Percentiles rank a stretch among this genome's conserved stretches.
Conservation (phyloP, 2,797 vertebrate species). For the Danio choprae region DNA sequence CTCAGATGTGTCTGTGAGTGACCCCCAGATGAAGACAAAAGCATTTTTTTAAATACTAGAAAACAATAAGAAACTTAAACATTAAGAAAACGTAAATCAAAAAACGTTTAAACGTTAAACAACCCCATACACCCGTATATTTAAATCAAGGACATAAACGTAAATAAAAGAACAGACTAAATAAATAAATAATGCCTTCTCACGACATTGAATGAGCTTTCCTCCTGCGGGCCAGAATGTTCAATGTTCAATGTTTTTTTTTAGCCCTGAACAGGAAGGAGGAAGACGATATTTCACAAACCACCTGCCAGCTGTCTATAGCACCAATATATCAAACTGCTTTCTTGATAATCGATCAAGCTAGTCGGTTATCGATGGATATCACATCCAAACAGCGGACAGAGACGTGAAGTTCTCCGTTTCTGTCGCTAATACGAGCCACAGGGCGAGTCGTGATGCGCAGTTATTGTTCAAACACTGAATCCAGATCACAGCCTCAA, state of each 20-base stretch:
- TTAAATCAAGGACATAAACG: background rate
- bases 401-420: background rate
- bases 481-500: background rate
- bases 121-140: too few relatives aligned
- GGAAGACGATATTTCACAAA: slow-evolving; percentile 8
- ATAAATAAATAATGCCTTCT: slow-evolving; percentile 29
- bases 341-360: background rate
- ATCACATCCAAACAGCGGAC: background rate
- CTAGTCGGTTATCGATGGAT: background rate
- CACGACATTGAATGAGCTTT: slow-evolving; percentile 43
- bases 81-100: background rate
- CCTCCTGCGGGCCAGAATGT: slow-evolving; percentile 36
- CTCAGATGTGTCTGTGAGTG: slow-evolving; percentile 3
- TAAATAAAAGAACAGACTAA: background rate
- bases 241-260: background rate
- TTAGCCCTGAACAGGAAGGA: slow-evolving; percentile 17
- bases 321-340: background rate
- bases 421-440: slow-evolving; percentile 4
- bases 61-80: background rate
- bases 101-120: background rate
- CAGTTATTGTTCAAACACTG: slow-evolving; percentile 18
- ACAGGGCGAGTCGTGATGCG: slow-evolving; percentile 26
- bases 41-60: background rate
- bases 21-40: slow-evolving; percentile 50
- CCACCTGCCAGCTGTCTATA: background rate